Percentiles rank a stretch among this genome's conserved stretches.
Evolutionary conservation across 2,888 invertebrate genomes (phyloP).

Genomic region (Mongoloraphidia duomilia): DNA sequence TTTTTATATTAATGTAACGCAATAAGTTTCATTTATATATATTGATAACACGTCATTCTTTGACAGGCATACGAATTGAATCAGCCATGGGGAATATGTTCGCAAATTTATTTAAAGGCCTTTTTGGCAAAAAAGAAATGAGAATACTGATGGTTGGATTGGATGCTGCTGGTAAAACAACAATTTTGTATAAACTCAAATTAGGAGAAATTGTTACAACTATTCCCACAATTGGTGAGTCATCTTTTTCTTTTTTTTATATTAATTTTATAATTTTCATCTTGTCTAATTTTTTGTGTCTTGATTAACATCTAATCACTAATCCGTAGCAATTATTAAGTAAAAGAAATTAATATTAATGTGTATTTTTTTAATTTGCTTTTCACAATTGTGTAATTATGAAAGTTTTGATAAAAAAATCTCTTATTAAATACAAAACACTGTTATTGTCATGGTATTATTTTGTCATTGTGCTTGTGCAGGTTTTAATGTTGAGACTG

Average conservation of each 20-base stretch:
- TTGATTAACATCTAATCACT: too few relatives aligned
- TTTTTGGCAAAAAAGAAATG: conserved; percentile 99
- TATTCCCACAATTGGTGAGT: conserved; percentile 97
- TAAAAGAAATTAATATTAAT: conserved; percentile 5
- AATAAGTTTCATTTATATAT: background rate
- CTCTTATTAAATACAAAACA: background rate
- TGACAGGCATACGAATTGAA: conserved; percentile 27
- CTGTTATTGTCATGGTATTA: background rate
- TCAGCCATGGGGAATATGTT: conserved; percentile 94
- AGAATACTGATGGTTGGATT: conserved; percentile 99
- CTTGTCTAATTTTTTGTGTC: background rate
- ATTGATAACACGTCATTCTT: conserved; percentile 5
- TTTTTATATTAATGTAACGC: background rate
- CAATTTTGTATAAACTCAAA: conserved; percentile 99
- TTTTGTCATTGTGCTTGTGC: conserved; percentile 21
- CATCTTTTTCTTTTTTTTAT: conserved; percentile 10
- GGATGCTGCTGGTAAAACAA: conserved; percentile 99
- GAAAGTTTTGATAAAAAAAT: background rate
- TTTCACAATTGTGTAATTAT: background rate
- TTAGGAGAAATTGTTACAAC: conserved; percentile 99
- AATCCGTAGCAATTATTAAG: background rate
- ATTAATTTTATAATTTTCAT: conserved; percentile 4
- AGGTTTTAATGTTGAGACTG: conserved; percentile 97
- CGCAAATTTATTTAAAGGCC: conserved; percentile 94
- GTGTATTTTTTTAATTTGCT: conserved; percentile 2